Percentiles rank a stretch among this genome's conserved stretches.
phyloP scores from a whole-genome alignment of 2,113 vertebrate species.

The Brachirus orientalis region DNA sequence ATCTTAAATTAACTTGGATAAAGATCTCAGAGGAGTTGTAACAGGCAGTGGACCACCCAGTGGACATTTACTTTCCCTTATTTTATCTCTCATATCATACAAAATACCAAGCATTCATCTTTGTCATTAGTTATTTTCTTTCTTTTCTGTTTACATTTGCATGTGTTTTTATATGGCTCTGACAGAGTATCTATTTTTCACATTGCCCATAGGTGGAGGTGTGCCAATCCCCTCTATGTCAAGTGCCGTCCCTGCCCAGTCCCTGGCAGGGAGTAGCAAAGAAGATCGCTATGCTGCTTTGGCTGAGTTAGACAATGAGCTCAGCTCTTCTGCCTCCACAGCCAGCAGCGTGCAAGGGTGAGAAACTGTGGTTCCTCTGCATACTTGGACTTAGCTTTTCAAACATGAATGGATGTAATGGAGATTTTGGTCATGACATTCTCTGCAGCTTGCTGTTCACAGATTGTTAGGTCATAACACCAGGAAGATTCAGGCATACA shows the following conservation, averaged over 20 bases:
- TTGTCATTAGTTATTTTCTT: neutral
- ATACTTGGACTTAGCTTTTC: no score
- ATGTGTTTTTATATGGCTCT: neutral
- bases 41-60: slow-evolving; percentile 23
- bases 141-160: neutral
- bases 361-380: slow-evolving; percentile 17
- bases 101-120: neutral
- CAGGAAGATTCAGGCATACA: no score
- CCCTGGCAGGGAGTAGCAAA: slow-evolving; percentile 75
- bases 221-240: slow-evolving; percentile 77
- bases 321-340: slow-evolving; percentile 85
- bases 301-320: slow-evolving; percentile 91
- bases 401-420: no score
- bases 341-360: slow-evolving; percentile 88
- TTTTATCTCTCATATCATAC: neutral
- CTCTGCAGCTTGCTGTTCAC: no score
- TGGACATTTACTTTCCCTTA: neutral
- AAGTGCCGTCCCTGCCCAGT: slow-evolving; percentile 80
- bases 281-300: slow-evolving; percentile 94
- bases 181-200: neutral
- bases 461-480: no score
- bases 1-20: neutral
- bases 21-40: neutral
- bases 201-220: slow-evolving; percentile 64
- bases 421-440: no score